Base-by-base conservation (phyloP, 2,113 vertebrate species). In the Cebus imitator region DNA sequence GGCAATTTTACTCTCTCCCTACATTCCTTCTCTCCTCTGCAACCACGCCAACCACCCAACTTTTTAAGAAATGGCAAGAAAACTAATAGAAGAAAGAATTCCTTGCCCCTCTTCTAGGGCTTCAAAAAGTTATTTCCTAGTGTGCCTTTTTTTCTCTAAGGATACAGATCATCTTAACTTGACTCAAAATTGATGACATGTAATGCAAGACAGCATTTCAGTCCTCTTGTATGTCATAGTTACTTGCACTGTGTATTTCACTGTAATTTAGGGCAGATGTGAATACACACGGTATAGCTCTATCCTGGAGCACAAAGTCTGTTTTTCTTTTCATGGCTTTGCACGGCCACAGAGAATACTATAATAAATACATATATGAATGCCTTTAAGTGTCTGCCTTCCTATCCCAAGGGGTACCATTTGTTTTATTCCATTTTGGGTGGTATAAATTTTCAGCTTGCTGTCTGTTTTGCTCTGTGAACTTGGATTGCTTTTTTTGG, bases 211-310 rank as follows among this genome's bases (percentile, higher is more conserved):
- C 48, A 11, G 89, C n/a, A 32, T 70, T 82, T 82, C 35, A 57
- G 68, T 48, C 40, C 18, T 91, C 82, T 91, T 45, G 57, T 80
- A 32, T 88, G 93, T 76, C 40, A 5, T 55, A 91, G 82, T 95
- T 96, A 95, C 81, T 73, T 90, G 80, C 88, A 61, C 32, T 87
- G 80, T 68, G 55, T 40, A 91, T 80, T 82, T 91, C 55, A 70
- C 57, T 76, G 72, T 95, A 95, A 95, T 93, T 80, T 12, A 35
- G 43, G 80, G 12, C 96, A 97, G 95, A 96, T 96, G 95, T 93
- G 85, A 66, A 20, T 18, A 48, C 73, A 80, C 58, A 48, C 20
- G 83, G 48, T 70, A 52, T 21, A 45, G 79, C 23, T n/a, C 80
- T 45, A 10, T 64, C n/a, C 81, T 48, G 58, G 27, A 55, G 94